Evolutionary conservation across 30 jellyfish, hydroid and myxozoan genomes (phyloP).

Genomic region (Cassiopea andromeda): DNA sequence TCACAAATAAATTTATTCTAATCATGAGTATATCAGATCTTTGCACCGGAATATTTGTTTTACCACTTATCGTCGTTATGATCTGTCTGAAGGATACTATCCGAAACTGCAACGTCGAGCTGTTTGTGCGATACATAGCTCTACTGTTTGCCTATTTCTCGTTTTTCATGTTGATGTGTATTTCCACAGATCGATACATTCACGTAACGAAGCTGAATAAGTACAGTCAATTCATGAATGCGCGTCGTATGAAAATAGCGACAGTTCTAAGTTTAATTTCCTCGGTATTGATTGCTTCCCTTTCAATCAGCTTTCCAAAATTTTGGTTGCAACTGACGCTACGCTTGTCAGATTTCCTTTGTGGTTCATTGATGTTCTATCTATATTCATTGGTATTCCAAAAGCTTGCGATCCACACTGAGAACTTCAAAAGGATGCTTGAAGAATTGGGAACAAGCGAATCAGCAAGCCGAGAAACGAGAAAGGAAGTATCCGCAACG

Average conservation of each 20-base stretch:
- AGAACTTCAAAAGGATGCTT: no score
- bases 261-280: neutral
- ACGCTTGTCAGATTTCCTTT: neutral
- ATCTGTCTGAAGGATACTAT: neutral
- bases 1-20: constrained; percentile 50
- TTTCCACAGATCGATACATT: no score
- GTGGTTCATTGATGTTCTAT: constrained; percentile 3
- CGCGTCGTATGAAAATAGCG: constrained; percentile 4
- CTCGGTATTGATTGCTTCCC: neutral
- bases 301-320: neutral
- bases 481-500: constrained; percentile 42
- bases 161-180: no score
- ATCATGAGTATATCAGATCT: neutral
- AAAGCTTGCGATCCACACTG: no score
- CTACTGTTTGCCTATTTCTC: no score
- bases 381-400: neutral
- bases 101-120: constrained; percentile 19
- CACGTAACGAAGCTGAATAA: no score
- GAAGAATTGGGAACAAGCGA: no score
- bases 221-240: constrained; percentile 48
- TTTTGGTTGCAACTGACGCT: constrained; percentile 15
- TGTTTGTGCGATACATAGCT: neutral
- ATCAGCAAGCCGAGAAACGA: neutral
- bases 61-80: no score
- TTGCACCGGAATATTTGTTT: no score